These are phyloP conservation scores for Phalacrocorax aristotelis DNA, from an alignment of 2,113 vertebrate species.

Conservation along the genomic window DNA sequence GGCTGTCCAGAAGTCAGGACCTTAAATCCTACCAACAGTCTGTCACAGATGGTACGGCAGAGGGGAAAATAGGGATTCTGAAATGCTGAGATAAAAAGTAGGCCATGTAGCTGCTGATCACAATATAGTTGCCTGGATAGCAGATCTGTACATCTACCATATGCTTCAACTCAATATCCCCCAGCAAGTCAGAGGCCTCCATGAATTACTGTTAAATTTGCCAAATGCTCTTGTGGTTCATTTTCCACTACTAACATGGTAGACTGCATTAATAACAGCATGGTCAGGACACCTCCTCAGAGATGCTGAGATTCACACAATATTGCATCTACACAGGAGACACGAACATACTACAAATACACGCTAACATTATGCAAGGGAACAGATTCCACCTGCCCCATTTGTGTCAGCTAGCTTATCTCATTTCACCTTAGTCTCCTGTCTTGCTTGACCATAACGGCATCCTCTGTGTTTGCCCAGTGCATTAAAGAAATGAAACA, in stretches of 20 bases:
- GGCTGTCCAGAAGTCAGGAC: neutral
- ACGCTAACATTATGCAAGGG: neutral
- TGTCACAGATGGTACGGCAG: conserved; percentile 47
- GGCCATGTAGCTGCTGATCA: conserved; percentile 22
- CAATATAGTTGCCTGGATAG: neutral
- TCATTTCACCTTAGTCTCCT: neutral
- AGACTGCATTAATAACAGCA: neutral
- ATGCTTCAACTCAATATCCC: neutral
- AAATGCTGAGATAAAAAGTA: conserved; percentile 15
- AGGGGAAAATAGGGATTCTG: conserved; percentile 25
- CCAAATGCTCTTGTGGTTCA: neutral
- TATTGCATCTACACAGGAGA: neutral
- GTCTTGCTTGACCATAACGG: neutral
- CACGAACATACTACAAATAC: neutral
- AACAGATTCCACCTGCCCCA: neutral
- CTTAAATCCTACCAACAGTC: conserved; percentile 34
- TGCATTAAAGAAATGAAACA: neutral
- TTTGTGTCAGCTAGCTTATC: neutral
- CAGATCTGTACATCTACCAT: neutral
- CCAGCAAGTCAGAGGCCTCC: neutral
- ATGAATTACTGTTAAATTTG: neutral
- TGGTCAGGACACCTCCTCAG: neutral
- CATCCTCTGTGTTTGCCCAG: neutral
- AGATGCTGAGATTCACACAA: neutral
- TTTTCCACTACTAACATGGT: neutral